A percentile compares a stretch with the other conserved stretches of the same genome.
Evolutionary conservation across 1,140 invertebrate species (phyloP).

Genomic region (Fopius arisanus): DNA sequence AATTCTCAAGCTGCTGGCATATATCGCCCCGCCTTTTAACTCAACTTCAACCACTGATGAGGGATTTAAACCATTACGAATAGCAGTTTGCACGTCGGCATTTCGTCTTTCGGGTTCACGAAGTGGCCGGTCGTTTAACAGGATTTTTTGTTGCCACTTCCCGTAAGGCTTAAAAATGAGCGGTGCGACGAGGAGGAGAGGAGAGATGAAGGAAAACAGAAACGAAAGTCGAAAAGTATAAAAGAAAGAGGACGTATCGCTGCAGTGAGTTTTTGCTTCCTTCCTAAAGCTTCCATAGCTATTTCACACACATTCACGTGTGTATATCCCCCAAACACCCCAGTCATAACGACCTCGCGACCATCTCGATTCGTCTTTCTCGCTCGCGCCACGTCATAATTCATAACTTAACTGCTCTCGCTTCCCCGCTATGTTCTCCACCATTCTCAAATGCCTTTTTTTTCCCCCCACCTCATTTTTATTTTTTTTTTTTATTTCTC

Average conservation of each 20-base stretch:
- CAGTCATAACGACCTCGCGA: slow-evolving; percentile 50
- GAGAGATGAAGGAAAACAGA: slow-evolving; percentile 8
- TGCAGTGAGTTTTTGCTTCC: slow-evolving; percentile 44
- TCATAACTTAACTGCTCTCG: slow-evolving; percentile 61
- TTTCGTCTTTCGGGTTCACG: slow-evolving; percentile 16
- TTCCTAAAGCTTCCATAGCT: slow-evolving; percentile 24
- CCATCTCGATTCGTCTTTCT: slow-evolving; percentile 56
- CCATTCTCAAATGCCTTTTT: slow-evolving; percentile 15
- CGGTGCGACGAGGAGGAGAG: slow-evolving; percentile 21
- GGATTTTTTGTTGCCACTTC: slow-evolving; percentile 39
- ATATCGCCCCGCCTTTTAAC: too few relatives aligned
- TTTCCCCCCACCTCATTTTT: slow-evolving; percentile 11
- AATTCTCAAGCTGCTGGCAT: too few relatives aligned
- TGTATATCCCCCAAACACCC: slow-evolving; percentile 28
- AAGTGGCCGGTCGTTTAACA: slow-evolving; percentile 39
- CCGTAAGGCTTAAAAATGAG: slow-evolving; percentile 25
- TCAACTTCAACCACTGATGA: neutral
- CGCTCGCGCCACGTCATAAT: slow-evolving; percentile 56
- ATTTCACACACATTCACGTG: slow-evolving; percentile 6
- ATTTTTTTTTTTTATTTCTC: neutral
- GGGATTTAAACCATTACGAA: neutral
- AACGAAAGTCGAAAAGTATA: slow-evolving; percentile 22
- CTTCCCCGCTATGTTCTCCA: slow-evolving; percentile 33
- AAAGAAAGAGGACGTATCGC: slow-evolving; percentile 40
- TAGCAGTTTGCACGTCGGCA: slow-evolving; percentile 27